phyloP scores from a whole-genome alignment of 1,140 invertebrate genomes.

The Pomacea maculata region DNA sequence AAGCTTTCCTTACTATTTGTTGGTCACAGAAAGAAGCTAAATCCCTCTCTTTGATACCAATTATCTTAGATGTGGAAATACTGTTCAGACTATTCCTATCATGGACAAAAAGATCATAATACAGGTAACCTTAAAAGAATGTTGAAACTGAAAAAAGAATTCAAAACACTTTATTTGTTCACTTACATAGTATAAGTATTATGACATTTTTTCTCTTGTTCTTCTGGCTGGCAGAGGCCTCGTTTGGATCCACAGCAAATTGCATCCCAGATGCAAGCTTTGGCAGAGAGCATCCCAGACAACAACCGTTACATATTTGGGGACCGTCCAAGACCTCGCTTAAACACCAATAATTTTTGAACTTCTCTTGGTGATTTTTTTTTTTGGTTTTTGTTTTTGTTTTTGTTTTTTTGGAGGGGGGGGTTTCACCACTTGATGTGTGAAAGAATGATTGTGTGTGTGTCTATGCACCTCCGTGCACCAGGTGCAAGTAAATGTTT shows the following conservation, averaged over 20 bases:
- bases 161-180: background rate
- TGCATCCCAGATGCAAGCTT: constrained; percentile 84
- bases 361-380: background rate
- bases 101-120: too few relatives aligned
- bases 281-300: constrained; percentile 82
- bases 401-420: too few relatives aligned
- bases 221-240: constrained; percentile 26
- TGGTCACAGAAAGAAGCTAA: too few relatives aligned
- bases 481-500: too few relatives aligned
- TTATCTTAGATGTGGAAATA: too few relatives aligned
- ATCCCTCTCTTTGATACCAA: too few relatives aligned
- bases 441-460: background rate
- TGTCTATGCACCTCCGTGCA: background rate
- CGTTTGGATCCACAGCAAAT: constrained; percentile 74
- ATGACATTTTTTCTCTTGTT: background rate
- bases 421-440: background rate
- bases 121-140: too few relatives aligned
- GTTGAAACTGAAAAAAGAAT: background rate
- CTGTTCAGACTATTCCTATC: too few relatives aligned
- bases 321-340: constrained; percentile 75
- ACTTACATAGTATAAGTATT: too few relatives aligned
- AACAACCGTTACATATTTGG: constrained; percentile 82
- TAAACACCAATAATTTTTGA: constrained; percentile 53
- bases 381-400: too few relatives aligned
- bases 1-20: too few relatives aligned